phyloP scores from a whole-genome alignment of 1,140 invertebrate species.

The Antheraea mylitta region DNA sequence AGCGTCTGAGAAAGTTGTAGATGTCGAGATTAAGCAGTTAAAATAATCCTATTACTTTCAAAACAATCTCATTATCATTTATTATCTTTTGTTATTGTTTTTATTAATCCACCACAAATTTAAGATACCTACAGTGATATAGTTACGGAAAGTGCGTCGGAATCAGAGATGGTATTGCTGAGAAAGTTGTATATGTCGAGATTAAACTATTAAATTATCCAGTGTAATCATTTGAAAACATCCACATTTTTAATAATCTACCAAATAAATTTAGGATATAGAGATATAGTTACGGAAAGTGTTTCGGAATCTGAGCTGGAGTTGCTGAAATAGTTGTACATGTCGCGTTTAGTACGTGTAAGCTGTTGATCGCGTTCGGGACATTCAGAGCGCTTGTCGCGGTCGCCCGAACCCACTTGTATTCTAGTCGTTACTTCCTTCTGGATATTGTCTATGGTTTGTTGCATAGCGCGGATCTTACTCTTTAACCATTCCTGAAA shows the following conservation, averaged over 20 bases:
- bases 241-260: background rate
- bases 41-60: too few species aligned
- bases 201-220: too few species aligned
- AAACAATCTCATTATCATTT: background rate
- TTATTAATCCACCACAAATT: background rate
- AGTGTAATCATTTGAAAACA: too few species aligned
- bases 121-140: background rate
- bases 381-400: background rate
- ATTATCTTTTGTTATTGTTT: background rate
- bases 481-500: slow-evolving; percentile 46
- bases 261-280: background rate
- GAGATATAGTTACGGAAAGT: slow-evolving; percentile 26
- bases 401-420: background rate
- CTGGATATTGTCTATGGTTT: slow-evolving; percentile 56
- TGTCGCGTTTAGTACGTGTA: background rate
- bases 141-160: background rate
- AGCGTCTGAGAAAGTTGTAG: too few species aligned
- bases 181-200: too few species aligned
- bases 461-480: slow-evolving; percentile 48
- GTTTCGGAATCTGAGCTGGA: slow-evolving; percentile 37
- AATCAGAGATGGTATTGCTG: too few species aligned
- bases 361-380: background rate
- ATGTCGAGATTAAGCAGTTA: too few species aligned
- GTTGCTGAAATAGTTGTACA: slow-evolving; percentile 51
- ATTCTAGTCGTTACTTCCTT: slow-evolving; percentile 45